A percentile compares a stretch with the other conserved stretches of the same genome.
These are phyloP conservation scores for Montipora capricornis DNA, from an alignment of 64 coral and sea anemone genomes.

Conservation along the genomic window DNA sequence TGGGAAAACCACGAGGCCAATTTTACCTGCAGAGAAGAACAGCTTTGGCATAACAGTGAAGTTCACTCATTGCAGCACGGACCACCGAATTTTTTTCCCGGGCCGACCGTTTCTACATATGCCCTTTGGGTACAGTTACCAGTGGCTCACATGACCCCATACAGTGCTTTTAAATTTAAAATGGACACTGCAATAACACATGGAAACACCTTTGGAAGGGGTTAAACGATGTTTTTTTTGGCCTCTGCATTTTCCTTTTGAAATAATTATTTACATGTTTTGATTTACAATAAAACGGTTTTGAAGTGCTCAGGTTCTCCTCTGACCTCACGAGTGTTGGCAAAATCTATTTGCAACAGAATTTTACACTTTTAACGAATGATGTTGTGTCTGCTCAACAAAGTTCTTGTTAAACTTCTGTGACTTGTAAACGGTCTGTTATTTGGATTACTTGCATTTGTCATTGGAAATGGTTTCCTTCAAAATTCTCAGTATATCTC, in stretches of 20 bases:
- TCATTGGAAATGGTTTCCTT: not conserved
- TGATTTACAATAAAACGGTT: not conserved
- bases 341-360: not conserved
- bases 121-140: slow-evolving; percentile 53
- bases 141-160: slow-evolving; percentile 44
- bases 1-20: slow-evolving; percentile 48
- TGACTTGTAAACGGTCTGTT: not conserved
- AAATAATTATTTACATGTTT: not conserved
- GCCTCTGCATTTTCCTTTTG: slow-evolving; percentile 6
- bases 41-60: slow-evolving; percentile 60
- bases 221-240: slow-evolving; percentile 20
- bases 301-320: not conserved
- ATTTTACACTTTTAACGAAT: not conserved
- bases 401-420: not conserved
- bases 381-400: not conserved
- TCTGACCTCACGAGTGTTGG: not conserved
- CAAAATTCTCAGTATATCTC: not conserved
- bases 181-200: slow-evolving; percentile 50
- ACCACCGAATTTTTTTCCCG: slow-evolving; percentile 48
- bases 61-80: slow-evolving; percentile 52
- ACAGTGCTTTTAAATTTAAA: slow-evolving; percentile 43
- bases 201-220: slow-evolving; percentile 55
- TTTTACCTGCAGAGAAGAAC: slow-evolving; percentile 66
- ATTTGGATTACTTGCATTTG: not conserved
- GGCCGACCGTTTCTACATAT: slow-evolving; percentile 50